Evolutionary conservation across 2,113 vertebrate species (phyloP).

Genomic region (Prinia subflava): DNA sequence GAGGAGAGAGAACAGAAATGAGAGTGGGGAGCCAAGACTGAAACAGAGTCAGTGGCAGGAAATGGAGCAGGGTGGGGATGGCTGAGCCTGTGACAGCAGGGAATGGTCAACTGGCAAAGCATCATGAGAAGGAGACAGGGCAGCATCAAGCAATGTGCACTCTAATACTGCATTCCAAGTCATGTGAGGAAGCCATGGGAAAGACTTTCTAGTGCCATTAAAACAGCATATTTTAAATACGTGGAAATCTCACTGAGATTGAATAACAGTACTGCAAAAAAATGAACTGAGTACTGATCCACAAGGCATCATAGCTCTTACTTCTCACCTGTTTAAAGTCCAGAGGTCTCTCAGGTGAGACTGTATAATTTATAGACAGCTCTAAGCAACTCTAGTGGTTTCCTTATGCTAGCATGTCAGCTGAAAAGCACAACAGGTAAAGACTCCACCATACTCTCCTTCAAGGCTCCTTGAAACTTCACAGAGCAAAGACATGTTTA

Average conservation of each 20-base stretch:
- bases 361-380: background rate
- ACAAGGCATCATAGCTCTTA: background rate
- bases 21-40: background rate
- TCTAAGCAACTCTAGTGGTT: background rate
- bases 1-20: background rate
- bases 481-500: background rate
- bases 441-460: background rate
- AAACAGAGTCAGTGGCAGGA: background rate
- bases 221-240: background rate
- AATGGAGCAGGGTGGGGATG: background rate
- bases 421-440: background rate
- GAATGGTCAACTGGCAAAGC: background rate
- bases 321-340: background rate
- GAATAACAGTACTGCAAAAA: background rate
- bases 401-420: background rate
- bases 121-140: background rate
- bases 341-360: background rate
- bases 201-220: background rate
- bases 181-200: background rate
- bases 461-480: background rate
- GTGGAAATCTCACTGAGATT: background rate
- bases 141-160: background rate
- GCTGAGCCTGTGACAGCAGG: background rate
- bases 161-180: background rate
- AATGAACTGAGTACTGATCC: background rate